These are phyloP conservation scores for Catocala fraxini DNA, from an alignment of 2,888 invertebrate species.

Conservation along the genomic window DNA sequence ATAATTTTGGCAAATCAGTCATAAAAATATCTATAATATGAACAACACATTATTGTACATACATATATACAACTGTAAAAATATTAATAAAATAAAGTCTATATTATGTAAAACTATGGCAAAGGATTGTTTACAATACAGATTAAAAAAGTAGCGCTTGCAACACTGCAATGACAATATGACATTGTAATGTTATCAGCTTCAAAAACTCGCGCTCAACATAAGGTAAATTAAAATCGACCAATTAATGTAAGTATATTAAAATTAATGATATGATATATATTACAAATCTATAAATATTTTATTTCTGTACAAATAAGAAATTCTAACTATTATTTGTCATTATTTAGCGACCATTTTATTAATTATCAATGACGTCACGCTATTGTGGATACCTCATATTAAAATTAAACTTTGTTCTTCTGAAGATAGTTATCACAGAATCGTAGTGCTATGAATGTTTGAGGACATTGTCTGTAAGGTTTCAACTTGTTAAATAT, in stretches of 20 bases:
- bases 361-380: slow-evolving; percentile 25
- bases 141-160: neutral
- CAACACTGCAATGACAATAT: too few species aligned
- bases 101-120: slow-evolving; percentile 2
- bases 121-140: slow-evolving; percentile 9
- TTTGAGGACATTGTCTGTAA: slow-evolving; percentile 14
- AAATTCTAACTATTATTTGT: slow-evolving; percentile 35
- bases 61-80: too few species aligned
- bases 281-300: slow-evolving; percentile 31
- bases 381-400: slow-evolving; percentile 28
- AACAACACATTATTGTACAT: neutral
- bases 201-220: too few species aligned
- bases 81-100: slow-evolving; percentile 1
- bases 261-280: slow-evolving; percentile 42
- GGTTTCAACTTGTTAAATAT: too few species aligned
- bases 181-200: too few species aligned
- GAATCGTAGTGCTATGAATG: slow-evolving; percentile 23
- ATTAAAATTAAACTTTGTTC: slow-evolving; percentile 14
- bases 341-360: slow-evolving; percentile 24
- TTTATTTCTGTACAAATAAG: slow-evolving; percentile 39
- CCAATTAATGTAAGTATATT: slow-evolving; percentile 19
- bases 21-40: too few species aligned
- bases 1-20: too few species aligned
- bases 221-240: too few species aligned
- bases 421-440: slow-evolving; percentile 37